These are phyloP conservation scores for Brassicogethes aeneus DNA, from an alignment of 2,888 invertebrate genomes.

Conservation along the genomic window DNA sequence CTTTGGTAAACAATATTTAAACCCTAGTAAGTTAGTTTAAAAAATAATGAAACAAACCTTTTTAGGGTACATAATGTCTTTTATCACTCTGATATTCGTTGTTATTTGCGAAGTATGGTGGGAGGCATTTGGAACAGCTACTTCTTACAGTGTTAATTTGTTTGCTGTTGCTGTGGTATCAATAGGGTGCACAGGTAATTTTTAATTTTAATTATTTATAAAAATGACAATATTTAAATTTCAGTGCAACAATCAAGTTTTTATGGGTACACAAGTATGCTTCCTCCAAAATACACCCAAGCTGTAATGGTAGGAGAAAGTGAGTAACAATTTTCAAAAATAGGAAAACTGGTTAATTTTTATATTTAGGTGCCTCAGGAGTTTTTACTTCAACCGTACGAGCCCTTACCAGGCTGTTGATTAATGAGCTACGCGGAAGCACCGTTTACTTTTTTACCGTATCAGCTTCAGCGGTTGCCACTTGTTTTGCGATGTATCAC, in stretches of 20 bases:
- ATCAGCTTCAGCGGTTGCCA: constrained; percentile 65
- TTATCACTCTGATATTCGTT: constrained; percentile 73
- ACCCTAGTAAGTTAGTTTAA: too few relatives aligned
- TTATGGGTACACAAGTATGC: constrained; percentile 88
- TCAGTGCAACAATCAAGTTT: constrained; percentile 87
- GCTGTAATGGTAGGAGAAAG: constrained; percentile 95
- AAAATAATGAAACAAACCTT: too few relatives aligned
- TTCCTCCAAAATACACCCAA: constrained; percentile 83
- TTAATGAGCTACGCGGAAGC: constrained; percentile 68
- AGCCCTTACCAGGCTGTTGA: constrained; percentile 71
- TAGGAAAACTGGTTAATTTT: background rate
- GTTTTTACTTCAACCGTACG: constrained; percentile 79
- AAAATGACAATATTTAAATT: constrained; percentile 18
- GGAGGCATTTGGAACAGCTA: constrained; percentile 68
- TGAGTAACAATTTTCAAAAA: constrained; percentile 34
- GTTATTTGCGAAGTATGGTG: constrained; percentile 80
- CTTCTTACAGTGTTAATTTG: constrained; percentile 75
- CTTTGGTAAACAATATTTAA: constrained; percentile 63
- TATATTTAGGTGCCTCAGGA: constrained; percentile 66
- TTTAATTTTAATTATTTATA: constrained; percentile 3
- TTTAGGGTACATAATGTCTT: constrained; percentile 71
- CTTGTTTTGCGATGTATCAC: constrained; percentile 72
- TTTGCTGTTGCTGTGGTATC: constrained; percentile 79
- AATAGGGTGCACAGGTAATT: constrained; percentile 70
- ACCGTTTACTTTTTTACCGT: constrained; percentile 81